Evolutionary conservation across 2,797 vertebrate species (phyloP).

Genomic region (Chromobotia macracanthus): DNA sequence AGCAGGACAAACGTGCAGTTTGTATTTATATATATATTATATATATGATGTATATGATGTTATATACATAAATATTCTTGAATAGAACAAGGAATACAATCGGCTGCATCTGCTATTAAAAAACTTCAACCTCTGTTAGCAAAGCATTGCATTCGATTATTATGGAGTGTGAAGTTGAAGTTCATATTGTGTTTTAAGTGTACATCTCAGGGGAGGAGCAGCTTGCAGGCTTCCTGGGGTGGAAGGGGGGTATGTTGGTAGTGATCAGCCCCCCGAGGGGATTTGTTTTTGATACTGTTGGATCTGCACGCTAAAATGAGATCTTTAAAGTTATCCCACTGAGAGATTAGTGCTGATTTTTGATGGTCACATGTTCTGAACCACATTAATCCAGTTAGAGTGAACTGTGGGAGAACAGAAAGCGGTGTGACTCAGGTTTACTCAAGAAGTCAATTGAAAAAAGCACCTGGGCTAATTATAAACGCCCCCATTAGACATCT

Average conservation of each 20-base stretch:
- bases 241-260: conserved; percentile 58
- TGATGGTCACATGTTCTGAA: conserved; percentile 52
- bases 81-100: not conserved
- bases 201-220: conserved; percentile 48
- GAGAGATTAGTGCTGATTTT: conserved; percentile 63
- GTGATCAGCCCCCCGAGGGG: conserved; percentile 48
- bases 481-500: conserved; percentile 34
- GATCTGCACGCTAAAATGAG: conserved; percentile 67
- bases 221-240: conserved; percentile 42
- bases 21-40: too few species aligned
- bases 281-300: conserved; percentile 67
- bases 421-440: conserved; percentile 41
- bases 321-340: conserved; percentile 68
- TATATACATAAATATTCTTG: not conserved
- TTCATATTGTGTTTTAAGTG: conserved; percentile 63
- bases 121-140: conserved; percentile 54
- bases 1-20: not conserved
- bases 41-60: not conserved
- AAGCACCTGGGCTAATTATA: conserved; percentile 50
- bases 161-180: conserved; percentile 61
- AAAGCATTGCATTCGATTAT: conserved; percentile 68
- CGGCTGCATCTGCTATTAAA: not conserved
- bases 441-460: conserved; percentile 35
- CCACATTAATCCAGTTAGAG: conserved; percentile 48
- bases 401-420: conserved; percentile 46